A percentile compares a stretch with the other conserved stretches of the same genome.
These are phyloP conservation scores for Acrossocheilus fasciatus DNA, from an alignment of 2,797 vertebrate species.

Conservation along the genomic window DNA sequence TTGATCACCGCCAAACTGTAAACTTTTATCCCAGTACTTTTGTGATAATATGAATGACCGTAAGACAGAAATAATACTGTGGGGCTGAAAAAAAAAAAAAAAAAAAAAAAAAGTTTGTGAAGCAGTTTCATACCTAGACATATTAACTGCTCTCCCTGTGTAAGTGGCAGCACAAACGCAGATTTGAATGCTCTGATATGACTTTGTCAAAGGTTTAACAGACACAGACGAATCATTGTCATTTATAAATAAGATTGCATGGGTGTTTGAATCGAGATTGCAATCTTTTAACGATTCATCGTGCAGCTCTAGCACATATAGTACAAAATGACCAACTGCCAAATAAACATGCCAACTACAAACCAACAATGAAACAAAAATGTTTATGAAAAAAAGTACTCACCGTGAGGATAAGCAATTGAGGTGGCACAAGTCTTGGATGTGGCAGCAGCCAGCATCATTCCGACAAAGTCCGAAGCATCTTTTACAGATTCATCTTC, in stretches of 20 bases:
- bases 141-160: too few relatives aligned
- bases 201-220: background rate
- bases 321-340: background rate
- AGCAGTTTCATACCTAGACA: too few relatives aligned
- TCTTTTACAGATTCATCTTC: conserved; percentile 90
- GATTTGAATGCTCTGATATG: background rate
- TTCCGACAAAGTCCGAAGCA: conserved; percentile 93
- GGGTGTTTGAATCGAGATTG: background rate
- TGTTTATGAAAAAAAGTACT: background rate
- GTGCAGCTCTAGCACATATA: background rate
- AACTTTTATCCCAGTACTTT: background rate
- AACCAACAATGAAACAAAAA: background rate
- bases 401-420: conserved; percentile 94
- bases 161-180: too few relatives aligned
- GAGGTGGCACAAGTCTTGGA: conserved; percentile 97
- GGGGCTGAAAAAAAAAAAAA: too few relatives aligned
- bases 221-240: too few relatives aligned
- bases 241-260: background rate
- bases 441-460: conserved; percentile 98
- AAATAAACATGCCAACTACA: background rate
- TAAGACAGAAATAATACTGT: background rate
- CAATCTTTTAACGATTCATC: background rate
- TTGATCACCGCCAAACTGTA: too few relatives aligned
- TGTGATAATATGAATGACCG: background rate
- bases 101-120: too few relatives aligned